Evolutionary conservation across 2,113 vertebrate species (phyloP), one percentile per base, ranked within the genome.

Genomic region (Marcusenius ussheri): DNA sequence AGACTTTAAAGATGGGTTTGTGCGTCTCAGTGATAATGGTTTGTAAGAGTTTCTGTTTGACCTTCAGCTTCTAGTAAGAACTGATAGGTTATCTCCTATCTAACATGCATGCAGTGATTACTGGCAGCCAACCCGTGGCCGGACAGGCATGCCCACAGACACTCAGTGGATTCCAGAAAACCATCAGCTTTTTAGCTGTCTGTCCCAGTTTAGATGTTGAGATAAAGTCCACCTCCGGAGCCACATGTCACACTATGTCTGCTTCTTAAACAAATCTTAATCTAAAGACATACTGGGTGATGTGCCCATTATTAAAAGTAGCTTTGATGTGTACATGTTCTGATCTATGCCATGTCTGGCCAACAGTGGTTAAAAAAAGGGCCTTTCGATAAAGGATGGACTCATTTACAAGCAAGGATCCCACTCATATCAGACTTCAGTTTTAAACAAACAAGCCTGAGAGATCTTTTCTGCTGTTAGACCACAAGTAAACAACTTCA

Each of bases 361-460:
- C 24, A 86, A 24, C 46, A 50, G 46, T 50, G 47, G 83, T 47
- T 49, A 15, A 50, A 31, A 49, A 13, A 2, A 4, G 24, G n/a
- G 10, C 19, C 24, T 86, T 86, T 86, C 46, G 11, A 24, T 86
- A 50, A 86, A 31, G n/a, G 47, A 27, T 50, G 45, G 83, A 86
- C 83, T 56, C 86, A 53, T 51, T 87, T 87, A 87, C 86, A 35
- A 50, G 51, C 86, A 87, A 9, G n/a, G 31, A 21, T 87, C 50
- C n/a, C 27, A 87, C 86, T 87, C 86, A 87, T 87, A 87, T 39
- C 86, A 53, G n/a, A 39, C 49, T 87, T 56, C n/a, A 51, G 86
- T 87, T 87, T 87, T 87, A 87, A 87, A 87, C 49, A 56, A 58
- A 35, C 50, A 35, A 19, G 11, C 13, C 31, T 21, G 86, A 39